Evolutionary conservation across 2,113 vertebrate genomes (phyloP).

Genomic region (Xenopus laevis): DNA sequence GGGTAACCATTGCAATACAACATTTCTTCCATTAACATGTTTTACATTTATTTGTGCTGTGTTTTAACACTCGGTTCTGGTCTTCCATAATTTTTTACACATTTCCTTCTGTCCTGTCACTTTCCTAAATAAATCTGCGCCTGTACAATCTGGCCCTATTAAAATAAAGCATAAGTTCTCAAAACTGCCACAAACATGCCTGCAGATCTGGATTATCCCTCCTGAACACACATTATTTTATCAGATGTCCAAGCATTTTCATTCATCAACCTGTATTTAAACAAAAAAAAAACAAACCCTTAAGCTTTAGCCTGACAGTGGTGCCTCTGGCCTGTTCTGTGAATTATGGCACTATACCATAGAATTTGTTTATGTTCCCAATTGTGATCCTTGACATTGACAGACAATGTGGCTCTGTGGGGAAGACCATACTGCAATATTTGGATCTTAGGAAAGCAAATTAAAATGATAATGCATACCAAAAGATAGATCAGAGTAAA

Average conservation of each 20-base stretch:
- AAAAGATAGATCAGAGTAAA: too few relatives aligned
- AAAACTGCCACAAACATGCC: background rate
- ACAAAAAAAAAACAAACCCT: background rate
- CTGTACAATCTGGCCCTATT: constrained; percentile 24
- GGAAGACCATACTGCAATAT: background rate
- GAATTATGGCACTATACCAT: background rate
- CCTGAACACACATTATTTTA: background rate
- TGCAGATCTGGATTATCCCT: background rate
- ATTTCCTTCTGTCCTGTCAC: background rate
- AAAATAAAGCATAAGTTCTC: background rate
- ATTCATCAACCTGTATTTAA: background rate
- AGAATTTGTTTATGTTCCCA: background rate
- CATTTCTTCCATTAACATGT: too few relatives aligned
- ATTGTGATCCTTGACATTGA: background rate
- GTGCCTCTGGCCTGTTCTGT: background rate
- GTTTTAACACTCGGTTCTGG: too few relatives aligned
- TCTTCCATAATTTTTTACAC: too few relatives aligned
- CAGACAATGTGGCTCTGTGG: background rate
- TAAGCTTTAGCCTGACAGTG: background rate
- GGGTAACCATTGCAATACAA: too few relatives aligned
- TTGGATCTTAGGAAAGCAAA: too few relatives aligned
- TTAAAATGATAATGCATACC: too few relatives aligned
- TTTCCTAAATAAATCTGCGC: constrained; percentile 13
- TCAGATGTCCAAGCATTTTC: background rate
- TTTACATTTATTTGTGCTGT: too few relatives aligned